Base-by-base conservation (phyloP, 2,888 invertebrate species). In the Xylophagus ater region DNA sequence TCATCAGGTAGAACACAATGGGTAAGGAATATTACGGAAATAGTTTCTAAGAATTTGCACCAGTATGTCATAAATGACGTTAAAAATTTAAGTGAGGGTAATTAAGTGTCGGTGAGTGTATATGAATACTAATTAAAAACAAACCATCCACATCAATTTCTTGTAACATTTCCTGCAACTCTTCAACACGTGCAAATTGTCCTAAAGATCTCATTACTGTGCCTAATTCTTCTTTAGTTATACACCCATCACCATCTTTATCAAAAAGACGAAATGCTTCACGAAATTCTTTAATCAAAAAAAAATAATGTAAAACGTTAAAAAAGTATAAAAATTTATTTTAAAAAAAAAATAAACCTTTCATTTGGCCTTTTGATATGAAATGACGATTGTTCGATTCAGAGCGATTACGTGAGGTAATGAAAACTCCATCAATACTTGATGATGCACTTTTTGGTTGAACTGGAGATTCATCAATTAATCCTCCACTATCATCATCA, bases 261-360 rank as follows among this genome's bases (percentile, higher is more conserved):
- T 88, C 87, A 58, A 88, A 87, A 8, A 88, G 70, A 33, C 85
- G 77, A 62, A 87, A 87, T 2, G 87, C 86, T 60, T 87, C 86
- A 20, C 85, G 77, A 57, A 85, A 86, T 61, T 86, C 86, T 84
- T 56, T 1, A 63, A 63, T 34, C 25, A 44, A 39, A 28, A 30
- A 37, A 28, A 37, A 14, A 42, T 44, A 26, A 39, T 24, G 30
- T 24, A 26, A 19, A 6, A 10, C 17, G 6, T 7, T 5, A 13
- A 29, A 29, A 29, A 7, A 7, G 4, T 29, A 8, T 31, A 8
- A 19, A 5, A 18, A 8, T 18, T 31, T 10, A n/a, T n/a, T n/a
- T n/a, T n/a, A n/a, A n/a, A n/a, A n/a, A n/a, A n/a, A n/a, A n/a
- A 17, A 21, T 50, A 55, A 52, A 81, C 84, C 84, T 71, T 83